Percentiles rank a stretch among this genome's conserved stretches.
phyloP scores from a whole-genome alignment of 1,140 invertebrate species.

The Polyergus mexicanus region DNA sequence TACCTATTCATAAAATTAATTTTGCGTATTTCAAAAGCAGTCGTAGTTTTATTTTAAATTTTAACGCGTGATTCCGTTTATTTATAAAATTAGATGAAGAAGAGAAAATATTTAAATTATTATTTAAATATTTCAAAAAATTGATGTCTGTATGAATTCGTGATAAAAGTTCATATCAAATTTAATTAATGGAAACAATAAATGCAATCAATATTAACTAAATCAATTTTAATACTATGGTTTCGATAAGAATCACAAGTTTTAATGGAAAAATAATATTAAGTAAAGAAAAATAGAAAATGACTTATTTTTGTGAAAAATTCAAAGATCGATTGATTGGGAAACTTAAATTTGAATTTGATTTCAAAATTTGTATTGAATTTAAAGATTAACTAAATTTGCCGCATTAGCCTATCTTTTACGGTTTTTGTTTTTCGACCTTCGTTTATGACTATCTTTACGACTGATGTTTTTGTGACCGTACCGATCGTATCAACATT shows the following conservation, averaged over 20 bases:
- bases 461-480: no score
- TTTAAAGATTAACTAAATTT: no score
- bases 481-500: no score
- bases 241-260: neutral
- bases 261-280: neutral
- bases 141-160: neutral
- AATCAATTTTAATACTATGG: slow-evolving; percentile 22
- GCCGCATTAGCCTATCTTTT: no score
- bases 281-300: neutral
- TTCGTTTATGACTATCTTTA: no score
- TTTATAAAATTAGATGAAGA: neutral
- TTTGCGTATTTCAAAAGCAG: neutral
- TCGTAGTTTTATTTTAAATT: slow-evolving; percentile 6
- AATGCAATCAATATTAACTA: neutral
- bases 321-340: no score
- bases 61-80: neutral
- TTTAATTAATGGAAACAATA: slow-evolving; percentile 6
- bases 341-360: no score
- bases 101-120: neutral
- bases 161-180: neutral
- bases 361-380: no score
- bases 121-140: neutral
- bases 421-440: no score
- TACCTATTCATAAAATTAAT: neutral
- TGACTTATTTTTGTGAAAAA: no score